Evolutionary conservation across 2,888 invertebrate genomes (phyloP).

Genomic region (Panzeria rudis): DNA sequence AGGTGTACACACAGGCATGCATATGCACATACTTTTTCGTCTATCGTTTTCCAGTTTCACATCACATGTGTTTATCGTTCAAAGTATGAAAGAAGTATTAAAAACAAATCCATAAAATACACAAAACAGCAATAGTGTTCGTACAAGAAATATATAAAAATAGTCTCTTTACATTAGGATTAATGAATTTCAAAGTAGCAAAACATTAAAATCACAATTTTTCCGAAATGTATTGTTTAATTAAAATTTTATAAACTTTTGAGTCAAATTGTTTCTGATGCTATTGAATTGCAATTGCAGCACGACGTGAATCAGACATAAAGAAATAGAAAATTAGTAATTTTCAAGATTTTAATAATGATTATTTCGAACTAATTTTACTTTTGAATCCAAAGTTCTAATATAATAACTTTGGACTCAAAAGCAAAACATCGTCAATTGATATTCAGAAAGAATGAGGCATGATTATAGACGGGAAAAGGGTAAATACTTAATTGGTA

Average conservation of each 20-base stretch:
- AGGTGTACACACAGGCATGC: neutral
- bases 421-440: too few species aligned
- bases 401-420: too few species aligned
- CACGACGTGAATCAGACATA: too few species aligned
- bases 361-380: too few species aligned
- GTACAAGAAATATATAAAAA: neutral
- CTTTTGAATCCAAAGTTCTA: too few species aligned
- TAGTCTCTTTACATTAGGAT: neutral
- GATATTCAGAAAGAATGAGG: too few species aligned
- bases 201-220: neutral
- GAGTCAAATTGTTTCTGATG: neutral
- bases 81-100: constrained; percentile 28
- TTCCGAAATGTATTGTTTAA: neutral
- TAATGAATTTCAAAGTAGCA: constrained; percentile 1
- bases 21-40: neutral
- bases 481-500: too few species aligned
- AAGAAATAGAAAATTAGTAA: too few species aligned
- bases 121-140: constrained; percentile 33
- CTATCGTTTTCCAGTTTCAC: constrained; percentile 58
- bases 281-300: too few species aligned
- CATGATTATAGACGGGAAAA: too few species aligned
- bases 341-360: too few species aligned
- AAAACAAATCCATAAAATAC: constrained; percentile 40
- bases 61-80: constrained; percentile 58
- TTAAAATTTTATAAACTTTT: too few species aligned